phyloP scores from a whole-genome alignment of 2,113 vertebrate species.

The Excalfactoria chinensis region DNA sequence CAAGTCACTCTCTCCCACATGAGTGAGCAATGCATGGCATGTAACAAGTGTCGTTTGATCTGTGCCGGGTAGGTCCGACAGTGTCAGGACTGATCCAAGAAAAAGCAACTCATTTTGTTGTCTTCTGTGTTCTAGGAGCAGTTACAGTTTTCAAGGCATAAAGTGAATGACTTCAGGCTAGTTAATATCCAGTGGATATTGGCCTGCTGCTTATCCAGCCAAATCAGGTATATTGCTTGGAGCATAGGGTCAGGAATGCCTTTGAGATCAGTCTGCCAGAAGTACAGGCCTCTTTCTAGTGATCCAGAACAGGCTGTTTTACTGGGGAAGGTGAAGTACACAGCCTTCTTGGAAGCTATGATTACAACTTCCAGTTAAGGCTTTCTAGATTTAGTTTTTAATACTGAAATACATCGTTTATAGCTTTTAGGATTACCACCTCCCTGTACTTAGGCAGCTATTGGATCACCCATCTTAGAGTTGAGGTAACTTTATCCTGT shows the following conservation, averaged over 20 bases:
- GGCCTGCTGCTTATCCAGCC: neutral
- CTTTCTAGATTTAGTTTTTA: neutral
- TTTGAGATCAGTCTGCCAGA: neutral
- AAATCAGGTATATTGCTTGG: neutral
- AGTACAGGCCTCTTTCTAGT: neutral
- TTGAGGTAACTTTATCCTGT: neutral
- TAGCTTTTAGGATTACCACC: neutral
- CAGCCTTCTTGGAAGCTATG: fast-evolving
- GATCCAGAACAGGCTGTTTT: neutral
- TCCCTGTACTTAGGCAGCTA: neutral
- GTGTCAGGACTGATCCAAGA: neutral
- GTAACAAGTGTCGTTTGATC: neutral
- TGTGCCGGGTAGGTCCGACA: neutral
- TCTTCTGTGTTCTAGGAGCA: neutral
- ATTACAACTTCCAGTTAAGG: neutral
- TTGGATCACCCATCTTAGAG: neutral
- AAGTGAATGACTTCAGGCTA: neutral
- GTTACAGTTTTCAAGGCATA: neutral
- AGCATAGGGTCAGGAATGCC: neutral
- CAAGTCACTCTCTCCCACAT: neutral
- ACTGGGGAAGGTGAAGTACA: neutral
- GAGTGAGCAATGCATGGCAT: neutral
- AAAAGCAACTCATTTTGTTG: neutral
- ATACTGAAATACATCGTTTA: neutral
- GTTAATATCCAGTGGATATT: neutral